Percentiles rank a stretch among this genome's conserved stretches.
Conservation (phyloP, 2,888 invertebrate genomes). For the Physocephala rufipes region DNA sequence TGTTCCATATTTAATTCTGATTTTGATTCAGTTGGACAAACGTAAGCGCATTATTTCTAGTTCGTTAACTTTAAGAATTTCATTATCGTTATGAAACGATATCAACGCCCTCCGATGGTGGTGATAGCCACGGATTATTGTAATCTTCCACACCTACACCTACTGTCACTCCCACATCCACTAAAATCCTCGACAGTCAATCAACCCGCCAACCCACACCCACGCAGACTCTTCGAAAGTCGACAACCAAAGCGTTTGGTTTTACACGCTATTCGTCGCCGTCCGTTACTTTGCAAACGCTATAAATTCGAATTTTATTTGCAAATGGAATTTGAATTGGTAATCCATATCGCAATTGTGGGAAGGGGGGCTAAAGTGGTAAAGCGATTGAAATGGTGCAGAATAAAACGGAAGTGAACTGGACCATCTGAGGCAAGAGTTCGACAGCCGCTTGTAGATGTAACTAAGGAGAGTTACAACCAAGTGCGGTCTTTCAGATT, state of each 20-base stretch:
- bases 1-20: neutral
- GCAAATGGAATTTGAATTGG: slow-evolving; percentile 33
- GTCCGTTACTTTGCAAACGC: slow-evolving; percentile 1
- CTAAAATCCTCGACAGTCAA: no score
- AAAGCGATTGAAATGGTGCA: neutral
- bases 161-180: no score
- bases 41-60: slow-evolving; percentile 63
- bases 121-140: neutral
- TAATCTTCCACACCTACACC: neutral
- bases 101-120: slow-evolving; percentile 12
- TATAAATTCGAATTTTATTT: slow-evolving; percentile 30
- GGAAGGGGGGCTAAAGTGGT: neutral
- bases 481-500: no score
- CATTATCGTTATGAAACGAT: slow-evolving; percentile 16
- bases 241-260: neutral
- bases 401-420: neutral
- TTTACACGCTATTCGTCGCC: neutral
- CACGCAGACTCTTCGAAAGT: neutral
- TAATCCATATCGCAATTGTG: slow-evolving; percentile 26
- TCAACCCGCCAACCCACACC: neutral
- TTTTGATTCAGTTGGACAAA: neutral
- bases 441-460: neutral
- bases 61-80: slow-evolving; percentile 61
- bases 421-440: neutral
- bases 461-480: no score